phyloP scores from a whole-genome alignment of 2,113 vertebrate species.

The Sturnira hondurensis region DNA sequence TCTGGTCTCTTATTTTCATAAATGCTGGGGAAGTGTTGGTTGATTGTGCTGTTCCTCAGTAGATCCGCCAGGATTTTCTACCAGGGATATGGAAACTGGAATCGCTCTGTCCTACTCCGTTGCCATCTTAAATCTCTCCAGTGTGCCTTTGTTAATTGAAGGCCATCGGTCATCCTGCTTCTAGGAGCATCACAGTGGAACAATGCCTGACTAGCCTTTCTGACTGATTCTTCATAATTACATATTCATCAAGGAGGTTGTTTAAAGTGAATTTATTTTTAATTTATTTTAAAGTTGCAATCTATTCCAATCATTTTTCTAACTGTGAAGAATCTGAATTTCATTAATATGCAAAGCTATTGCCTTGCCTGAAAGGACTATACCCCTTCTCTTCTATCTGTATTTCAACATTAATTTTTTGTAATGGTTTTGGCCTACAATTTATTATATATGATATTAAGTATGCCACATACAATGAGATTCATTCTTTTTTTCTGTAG shows the following conservation, averaged over 20 bases:
- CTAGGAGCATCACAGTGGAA: slow-evolving; percentile 28
- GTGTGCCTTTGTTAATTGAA: not conserved
- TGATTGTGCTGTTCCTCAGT: too few relatives aligned
- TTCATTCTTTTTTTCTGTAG: slow-evolving; percentile 22
- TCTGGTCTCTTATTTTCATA: too few relatives aligned
- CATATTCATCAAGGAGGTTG: slow-evolving; percentile 33
- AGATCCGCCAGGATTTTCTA: too few relatives aligned
- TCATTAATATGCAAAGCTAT: slow-evolving; percentile 69
- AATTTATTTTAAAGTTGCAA: slow-evolving; percentile 67
- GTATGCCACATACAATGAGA: not conserved
- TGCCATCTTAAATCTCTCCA: too few relatives aligned
- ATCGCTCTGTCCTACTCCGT: too few relatives aligned
- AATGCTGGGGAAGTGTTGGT: too few relatives aligned
- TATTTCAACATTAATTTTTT: slow-evolving; percentile 72
- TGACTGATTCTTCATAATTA: not conserved
- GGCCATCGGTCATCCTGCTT: slow-evolving; percentile 8
- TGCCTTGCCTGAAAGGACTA: slow-evolving; percentile 49
- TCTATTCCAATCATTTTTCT: slow-evolving; percentile 68
- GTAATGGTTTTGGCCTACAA: slow-evolving; percentile 66
- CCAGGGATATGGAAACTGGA: too few relatives aligned
- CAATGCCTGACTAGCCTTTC: slow-evolving; percentile 20
- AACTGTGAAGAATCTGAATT: slow-evolving; percentile 62
- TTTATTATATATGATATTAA: slow-evolving; percentile 56
- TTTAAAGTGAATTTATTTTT: slow-evolving; percentile 69
- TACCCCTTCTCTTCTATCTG: slow-evolving; percentile 75